Percentiles rank a stretch among this genome's conserved stretches.
Evolutionary conservation across 1,140 invertebrate genomes (phyloP).

Genomic region (Condylostylus longicornis): DNA sequence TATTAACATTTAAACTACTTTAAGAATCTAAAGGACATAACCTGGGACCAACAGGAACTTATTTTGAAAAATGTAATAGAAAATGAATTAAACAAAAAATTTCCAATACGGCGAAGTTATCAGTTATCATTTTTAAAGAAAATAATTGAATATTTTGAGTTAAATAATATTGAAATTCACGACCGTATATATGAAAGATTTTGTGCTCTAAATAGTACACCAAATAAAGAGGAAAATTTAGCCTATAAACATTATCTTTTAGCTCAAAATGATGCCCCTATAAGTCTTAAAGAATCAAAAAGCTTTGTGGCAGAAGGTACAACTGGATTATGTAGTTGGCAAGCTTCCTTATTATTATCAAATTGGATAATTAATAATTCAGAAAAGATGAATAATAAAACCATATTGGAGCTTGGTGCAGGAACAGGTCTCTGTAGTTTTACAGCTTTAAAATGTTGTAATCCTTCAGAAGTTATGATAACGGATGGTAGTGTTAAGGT

Average conservation of each 20-base stretch:
- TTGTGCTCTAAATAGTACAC: constrained; percentile 9
- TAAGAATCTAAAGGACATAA: no score
- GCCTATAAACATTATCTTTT: constrained; percentile 26
- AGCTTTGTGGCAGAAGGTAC: constrained; percentile 27
- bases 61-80: constrained; percentile 18
- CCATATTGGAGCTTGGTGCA: constrained; percentile 23
- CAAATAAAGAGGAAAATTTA: constrained; percentile 6
- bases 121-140: constrained; percentile 25
- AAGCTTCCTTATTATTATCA: constrained; percentile 22
- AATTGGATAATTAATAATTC: constrained; percentile 20
- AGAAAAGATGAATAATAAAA: constrained; percentile 10
- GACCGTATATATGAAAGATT: constrained; percentile 21
- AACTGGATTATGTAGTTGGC: constrained; percentile 28
- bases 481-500: constrained; percentile 25
- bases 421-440: constrained; percentile 24
- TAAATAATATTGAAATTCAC: constrained; percentile 20
- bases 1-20: no score
- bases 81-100: constrained; percentile 14
- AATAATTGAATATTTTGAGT: constrained; percentile 16
- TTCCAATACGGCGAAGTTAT: constrained; percentile 20
- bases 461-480: constrained; percentile 14
- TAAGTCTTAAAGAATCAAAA: constrained; percentile 21
- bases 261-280: constrained; percentile 3
- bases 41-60: constrained; percentile 18
- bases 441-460: constrained; percentile 12